A percentile compares a stretch with the other conserved stretches of the same genome.
phyloP scores from a whole-genome alignment of 2,888 invertebrate genomes.

The Myopa testacea region DNA sequence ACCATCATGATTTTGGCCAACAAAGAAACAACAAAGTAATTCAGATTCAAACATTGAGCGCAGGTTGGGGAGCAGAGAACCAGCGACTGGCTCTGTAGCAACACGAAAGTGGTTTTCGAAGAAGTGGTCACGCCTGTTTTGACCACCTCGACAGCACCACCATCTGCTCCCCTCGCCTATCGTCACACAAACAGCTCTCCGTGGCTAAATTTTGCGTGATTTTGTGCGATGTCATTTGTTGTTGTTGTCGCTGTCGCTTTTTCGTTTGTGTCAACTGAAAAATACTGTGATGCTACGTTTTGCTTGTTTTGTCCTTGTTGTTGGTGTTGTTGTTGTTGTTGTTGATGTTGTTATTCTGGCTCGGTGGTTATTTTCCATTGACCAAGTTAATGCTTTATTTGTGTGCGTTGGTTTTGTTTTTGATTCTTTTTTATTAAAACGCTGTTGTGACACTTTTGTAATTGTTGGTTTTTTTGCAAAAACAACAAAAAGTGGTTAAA shows the following conservation, averaged over 20 bases:
- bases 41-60: slow-evolving; percentile 6
- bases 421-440: not conserved
- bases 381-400: not conserved
- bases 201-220: not conserved
- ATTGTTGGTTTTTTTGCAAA: no score
- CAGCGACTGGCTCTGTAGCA: not conserved
- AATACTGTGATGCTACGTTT: not conserved
- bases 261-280: slow-evolving; percentile 1
- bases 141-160: not conserved
- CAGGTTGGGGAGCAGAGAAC: not conserved
- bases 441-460: not conserved
- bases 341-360: not conserved
- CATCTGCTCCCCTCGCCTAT: not conserved
- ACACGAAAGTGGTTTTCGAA: slow-evolving; percentile 35
- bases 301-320: not conserved
- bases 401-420: not conserved
- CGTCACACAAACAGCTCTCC: not conserved
- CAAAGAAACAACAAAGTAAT: slow-evolving; percentile 12
- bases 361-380: not conserved
- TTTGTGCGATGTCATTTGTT: slow-evolving; percentile 5
- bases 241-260: slow-evolving; percentile 1
- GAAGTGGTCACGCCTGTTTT: slow-evolving; percentile 31
- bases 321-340: not conserved
- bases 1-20: slow-evolving; percentile 27
- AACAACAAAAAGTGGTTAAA: no score